Conservation (phyloP, 2,888 invertebrate species). For the Nomada lathburiana region DNA sequence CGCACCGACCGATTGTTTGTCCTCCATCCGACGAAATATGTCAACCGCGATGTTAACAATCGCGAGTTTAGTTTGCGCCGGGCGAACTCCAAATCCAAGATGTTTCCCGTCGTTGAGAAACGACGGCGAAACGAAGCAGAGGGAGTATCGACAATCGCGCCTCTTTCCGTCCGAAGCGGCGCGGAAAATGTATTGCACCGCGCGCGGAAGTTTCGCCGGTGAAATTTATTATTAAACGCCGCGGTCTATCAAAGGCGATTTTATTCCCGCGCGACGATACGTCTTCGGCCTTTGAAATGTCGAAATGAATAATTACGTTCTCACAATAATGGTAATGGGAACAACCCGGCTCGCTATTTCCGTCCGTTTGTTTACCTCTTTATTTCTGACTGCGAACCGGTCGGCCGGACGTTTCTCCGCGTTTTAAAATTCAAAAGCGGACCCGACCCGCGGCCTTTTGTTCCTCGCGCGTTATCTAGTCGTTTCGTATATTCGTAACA, state of each 20-base stretch:
- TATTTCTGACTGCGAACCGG: slow-evolving; percentile 62
- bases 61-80: neutral
- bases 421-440: slow-evolving; percentile 64
- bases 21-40: neutral
- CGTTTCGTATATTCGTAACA: too few relatives aligned
- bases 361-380: slow-evolving; percentile 67
- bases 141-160: neutral
- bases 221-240: slow-evolving; percentile 38
- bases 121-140: too few relatives aligned
- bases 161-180: too few relatives aligned
- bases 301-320: slow-evolving; percentile 65
- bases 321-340: slow-evolving; percentile 66
- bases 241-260: slow-evolving; percentile 27
- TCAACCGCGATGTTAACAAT: neutral
- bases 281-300: slow-evolving; percentile 58
- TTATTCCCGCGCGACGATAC: slow-evolving; percentile 51
- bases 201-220: neutral
- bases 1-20: neutral
- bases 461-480: slow-evolving; percentile 50
- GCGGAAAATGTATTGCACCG: neutral
- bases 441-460: slow-evolving; percentile 36
- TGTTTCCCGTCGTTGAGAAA: too few relatives aligned
- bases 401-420: slow-evolving; percentile 55
- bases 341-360: slow-evolving; percentile 66
- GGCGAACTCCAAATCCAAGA: too few relatives aligned